phyloP scores from a whole-genome alignment of 2,888 invertebrate species.

The Dynastes hyllus region DNA sequence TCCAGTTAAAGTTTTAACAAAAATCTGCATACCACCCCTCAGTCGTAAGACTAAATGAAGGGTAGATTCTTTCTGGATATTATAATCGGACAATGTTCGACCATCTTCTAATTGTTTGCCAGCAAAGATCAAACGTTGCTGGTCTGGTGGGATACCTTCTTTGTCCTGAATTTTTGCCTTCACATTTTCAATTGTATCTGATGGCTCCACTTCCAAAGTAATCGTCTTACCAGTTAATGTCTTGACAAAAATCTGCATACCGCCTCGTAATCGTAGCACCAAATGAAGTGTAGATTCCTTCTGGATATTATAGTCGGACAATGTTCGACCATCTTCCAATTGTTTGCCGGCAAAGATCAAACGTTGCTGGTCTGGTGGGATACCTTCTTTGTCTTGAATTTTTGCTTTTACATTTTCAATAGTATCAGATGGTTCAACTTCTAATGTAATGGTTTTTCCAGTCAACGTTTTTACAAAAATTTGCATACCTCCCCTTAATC shows the following conservation, averaged over 20 bases:
- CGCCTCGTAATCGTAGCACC: conserved; percentile 95
- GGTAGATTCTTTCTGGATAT: conserved; percentile 96
- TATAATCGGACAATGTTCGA: conserved; percentile 74
- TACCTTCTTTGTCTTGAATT: conserved; percentile 83
- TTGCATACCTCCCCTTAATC: conserved; percentile 97
- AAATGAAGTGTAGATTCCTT: conserved; percentile 96
- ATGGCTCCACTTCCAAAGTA: conserved; percentile 90
- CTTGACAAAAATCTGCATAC: conserved; percentile 86
- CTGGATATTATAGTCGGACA: conserved; percentile 81
- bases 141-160: conserved; percentile 93
- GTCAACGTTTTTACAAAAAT: conserved; percentile 70
- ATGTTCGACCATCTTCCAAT: not conserved
- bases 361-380: conserved; percentile 92
- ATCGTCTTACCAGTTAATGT: conserved; percentile 83
- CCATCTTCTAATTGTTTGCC: conserved; percentile 97
- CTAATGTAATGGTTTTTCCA: conserved; percentile 72
- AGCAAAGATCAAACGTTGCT: conserved; percentile 92
- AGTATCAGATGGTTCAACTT: conserved; percentile 93
- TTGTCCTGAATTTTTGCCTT: conserved; percentile 87
- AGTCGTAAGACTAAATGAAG: conserved; percentile 95
- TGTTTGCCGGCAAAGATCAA: conserved; percentile 82
- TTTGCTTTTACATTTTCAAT: conserved; percentile 91
- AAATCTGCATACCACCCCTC: conserved; percentile 94
- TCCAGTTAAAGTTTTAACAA: conserved; percentile 84
- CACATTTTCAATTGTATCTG: too few species aligned